A percentile compares a stretch with the other conserved stretches of the same genome.
phyloP scores from a whole-genome alignment of 2,797 vertebrate genomes.

The Phaenicophaeus curvirostris region DNA sequence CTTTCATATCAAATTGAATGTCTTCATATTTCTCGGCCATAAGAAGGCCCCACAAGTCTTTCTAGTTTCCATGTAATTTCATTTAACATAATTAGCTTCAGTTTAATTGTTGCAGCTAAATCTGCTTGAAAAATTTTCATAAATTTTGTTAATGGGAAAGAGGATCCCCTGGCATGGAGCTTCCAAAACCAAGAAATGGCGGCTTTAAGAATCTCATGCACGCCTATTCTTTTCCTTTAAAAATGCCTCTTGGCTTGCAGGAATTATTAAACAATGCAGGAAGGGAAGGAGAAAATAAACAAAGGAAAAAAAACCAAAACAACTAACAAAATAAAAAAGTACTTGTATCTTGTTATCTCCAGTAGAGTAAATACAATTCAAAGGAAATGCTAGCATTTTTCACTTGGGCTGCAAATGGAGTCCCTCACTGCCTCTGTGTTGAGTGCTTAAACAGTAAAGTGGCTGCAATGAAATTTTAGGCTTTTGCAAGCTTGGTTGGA shows the following conservation, averaged over 20 bases:
- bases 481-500: neutral
- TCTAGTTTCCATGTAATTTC: neutral
- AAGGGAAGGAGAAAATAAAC: neutral
- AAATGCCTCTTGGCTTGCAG: neutral
- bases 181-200: neutral
- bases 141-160: neutral
- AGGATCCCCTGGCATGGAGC: neutral
- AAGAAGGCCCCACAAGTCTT: neutral
- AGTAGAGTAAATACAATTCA: neutral
- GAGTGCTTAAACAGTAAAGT: neutral
- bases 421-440: neutral
- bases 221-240: neutral
- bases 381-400: neutral
- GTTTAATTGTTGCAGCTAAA: neutral
- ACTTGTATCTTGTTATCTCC: neutral
- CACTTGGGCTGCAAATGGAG: neutral
- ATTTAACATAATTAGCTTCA: neutral
- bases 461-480: neutral
- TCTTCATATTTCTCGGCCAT: neutral
- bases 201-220: neutral
- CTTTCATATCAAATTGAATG: neutral
- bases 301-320: too few relatives aligned
- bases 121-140: neutral
- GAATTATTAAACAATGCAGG: neutral
- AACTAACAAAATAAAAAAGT: neutral